Evolutionary conservation across 64 coral and sea anemone species (phyloP).

Genomic region (Pachyseris speciosa): DNA sequence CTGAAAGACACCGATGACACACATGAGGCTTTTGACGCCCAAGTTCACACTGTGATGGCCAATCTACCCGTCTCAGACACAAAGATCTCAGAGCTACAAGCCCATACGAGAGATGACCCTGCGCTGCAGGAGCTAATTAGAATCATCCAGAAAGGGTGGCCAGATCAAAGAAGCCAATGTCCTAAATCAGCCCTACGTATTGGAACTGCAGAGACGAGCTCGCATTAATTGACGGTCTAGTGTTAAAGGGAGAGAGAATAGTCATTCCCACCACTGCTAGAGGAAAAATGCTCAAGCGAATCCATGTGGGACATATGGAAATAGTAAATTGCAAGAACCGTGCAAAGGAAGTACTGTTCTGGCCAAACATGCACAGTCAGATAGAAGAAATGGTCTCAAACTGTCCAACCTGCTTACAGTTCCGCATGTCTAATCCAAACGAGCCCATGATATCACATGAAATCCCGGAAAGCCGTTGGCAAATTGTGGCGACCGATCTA

Average conservation of each 20-base stretch:
- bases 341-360: constrained; percentile 56
- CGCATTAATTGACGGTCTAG: neutral
- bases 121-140: neutral
- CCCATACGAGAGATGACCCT: neutral
- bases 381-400: constrained; percentile 53
- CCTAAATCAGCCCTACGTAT: neutral
- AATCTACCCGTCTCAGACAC: no score
- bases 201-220: constrained; percentile 9
- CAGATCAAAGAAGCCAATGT: neutral
- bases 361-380: constrained; percentile 62
- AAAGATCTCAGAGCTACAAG: no score
- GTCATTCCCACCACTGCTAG: neutral
- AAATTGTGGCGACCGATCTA: constrained; percentile 56
- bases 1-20: neutral
- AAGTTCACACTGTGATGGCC: neutral
- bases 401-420: constrained; percentile 40
- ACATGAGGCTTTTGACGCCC: neutral
- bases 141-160: neutral
- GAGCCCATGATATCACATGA: constrained; percentile 62
- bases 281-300: constrained; percentile 15
- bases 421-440: neutral
- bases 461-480: constrained; percentile 45
- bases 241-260: neutral
- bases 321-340: constrained; percentile 31
- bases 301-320: constrained; percentile 36